Evolutionary conservation across 2,888 invertebrate species (phyloP).

Genomic region (Drosophila ustulata): DNA sequence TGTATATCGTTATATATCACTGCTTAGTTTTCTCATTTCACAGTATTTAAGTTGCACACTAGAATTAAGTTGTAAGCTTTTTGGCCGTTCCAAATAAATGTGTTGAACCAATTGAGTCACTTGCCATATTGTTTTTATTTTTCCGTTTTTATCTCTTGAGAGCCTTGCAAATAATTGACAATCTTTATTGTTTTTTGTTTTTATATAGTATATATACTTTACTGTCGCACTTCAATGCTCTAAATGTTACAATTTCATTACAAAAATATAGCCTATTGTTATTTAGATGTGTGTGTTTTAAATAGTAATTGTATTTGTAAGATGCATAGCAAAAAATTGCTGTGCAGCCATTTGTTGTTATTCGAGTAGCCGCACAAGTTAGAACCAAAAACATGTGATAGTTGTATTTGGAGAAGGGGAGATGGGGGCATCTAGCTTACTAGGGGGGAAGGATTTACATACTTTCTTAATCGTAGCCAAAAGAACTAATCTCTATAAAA

Average conservation of each 20-base stretch:
- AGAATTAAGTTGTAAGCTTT: constrained; percentile 25
- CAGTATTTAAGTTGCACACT: constrained; percentile 40
- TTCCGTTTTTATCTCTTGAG: neutral
- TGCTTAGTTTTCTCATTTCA: constrained; percentile 15
- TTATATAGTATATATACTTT: constrained; percentile 56
- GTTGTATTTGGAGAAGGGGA: neutral
- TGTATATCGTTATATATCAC: neutral
- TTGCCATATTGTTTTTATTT: neutral
- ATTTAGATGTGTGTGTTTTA: constrained; percentile 45
- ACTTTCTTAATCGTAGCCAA: constrained; percentile 34
- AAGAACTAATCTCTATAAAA: constrained; percentile 45
- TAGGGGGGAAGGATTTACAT: constrained; percentile 20
- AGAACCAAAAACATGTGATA: constrained; percentile 23
- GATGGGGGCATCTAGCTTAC: neutral
- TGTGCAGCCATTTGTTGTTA: constrained; percentile 60
- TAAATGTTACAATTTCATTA: constrained; percentile 74
- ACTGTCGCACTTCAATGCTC: constrained; percentile 70
- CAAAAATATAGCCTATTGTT: constrained; percentile 76
- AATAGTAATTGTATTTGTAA: constrained; percentile 60
- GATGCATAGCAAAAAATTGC: constrained; percentile 55
- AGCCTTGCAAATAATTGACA: constrained; percentile 9
- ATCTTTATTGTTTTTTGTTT: constrained; percentile 16
- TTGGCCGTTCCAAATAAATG: constrained; percentile 41
- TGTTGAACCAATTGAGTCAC: constrained; percentile 18
- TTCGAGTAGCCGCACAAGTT: constrained; percentile 61